A percentile compares a stretch with the other conserved stretches of the same genome.
Evolutionary conservation across 2,113 vertebrate species (phyloP).

Genomic region (Coptodon bakossiorum): DNA sequence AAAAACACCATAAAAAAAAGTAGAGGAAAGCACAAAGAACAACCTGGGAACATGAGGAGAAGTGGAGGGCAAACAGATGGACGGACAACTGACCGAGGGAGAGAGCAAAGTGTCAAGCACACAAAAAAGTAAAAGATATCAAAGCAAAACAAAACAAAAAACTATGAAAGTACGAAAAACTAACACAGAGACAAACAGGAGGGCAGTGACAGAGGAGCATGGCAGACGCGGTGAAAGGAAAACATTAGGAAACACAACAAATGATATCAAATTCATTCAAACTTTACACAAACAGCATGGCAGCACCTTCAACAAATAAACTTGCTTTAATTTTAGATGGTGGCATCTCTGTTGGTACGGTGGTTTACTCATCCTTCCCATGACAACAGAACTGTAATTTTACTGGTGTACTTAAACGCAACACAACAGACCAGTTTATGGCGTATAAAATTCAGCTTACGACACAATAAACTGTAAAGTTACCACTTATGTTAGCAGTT

Average conservation of each 20-base stretch:
- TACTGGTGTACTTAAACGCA: neutral
- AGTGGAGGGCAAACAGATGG: neutral
- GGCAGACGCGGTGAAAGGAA: accelerated
- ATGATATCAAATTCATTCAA: neutral
- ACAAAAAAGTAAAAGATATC: neutral
- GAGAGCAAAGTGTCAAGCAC: neutral
- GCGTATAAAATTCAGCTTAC: neutral
- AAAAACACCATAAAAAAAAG: neutral
- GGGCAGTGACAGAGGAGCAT: neutral
- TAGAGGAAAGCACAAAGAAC: neutral
- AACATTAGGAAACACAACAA: neutral
- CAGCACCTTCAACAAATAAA: neutral
- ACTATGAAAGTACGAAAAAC: neutral
- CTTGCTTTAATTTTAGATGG: neutral
- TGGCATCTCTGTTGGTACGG: neutral
- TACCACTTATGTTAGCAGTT: neutral
- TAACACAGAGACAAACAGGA: neutral
- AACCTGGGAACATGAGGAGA: neutral
- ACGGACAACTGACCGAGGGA: neutral
- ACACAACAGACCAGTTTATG: neutral
- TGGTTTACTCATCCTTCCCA: neutral
- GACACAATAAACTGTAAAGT: neutral
- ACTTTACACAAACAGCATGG: neutral
- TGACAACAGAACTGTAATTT: neutral
- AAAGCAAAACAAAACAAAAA: neutral